phyloP scores from a whole-genome alignment of 2,797 vertebrate genomes.

The Sebastes kiyomatsui region DNA sequence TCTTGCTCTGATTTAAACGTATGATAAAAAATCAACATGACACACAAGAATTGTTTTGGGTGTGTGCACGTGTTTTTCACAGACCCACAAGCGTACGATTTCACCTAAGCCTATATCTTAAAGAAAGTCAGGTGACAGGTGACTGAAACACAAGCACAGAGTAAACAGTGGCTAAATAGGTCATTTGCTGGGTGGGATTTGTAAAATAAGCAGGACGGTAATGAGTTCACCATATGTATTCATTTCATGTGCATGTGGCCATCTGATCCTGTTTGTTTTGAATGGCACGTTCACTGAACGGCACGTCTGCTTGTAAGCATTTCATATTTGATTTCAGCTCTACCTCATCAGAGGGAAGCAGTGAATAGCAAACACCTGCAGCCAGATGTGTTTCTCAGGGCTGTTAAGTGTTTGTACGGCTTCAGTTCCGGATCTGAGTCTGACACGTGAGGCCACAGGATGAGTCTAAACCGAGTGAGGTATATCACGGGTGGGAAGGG shows the following conservation, averaged over 20 bases:
- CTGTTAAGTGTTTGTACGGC: neutral
- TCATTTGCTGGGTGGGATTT: conserved; percentile 65
- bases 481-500: neutral
- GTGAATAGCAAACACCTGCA: conserved; percentile 40
- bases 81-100: neutral
- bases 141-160: conserved; percentile 28
- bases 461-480: neutral
- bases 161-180: conserved; percentile 51
- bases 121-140: conserved; percentile 35
- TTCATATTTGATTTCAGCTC: conserved; percentile 74
- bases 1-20: neutral
- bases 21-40: neutral
- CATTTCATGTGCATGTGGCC: conserved; percentile 48
- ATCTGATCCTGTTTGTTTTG: conserved; percentile 67
- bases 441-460: conserved; percentile 46
- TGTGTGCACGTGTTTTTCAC: neutral
- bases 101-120: conserved; percentile 8
- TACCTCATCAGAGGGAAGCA: conserved; percentile 45
- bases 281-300: conserved; percentile 43
- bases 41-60: neutral
- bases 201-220: conserved; percentile 64
- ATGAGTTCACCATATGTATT: conserved; percentile 56
- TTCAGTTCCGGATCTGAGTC: conserved; percentile 7
- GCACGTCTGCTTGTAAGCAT: conserved; percentile 23
- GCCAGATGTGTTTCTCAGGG: conserved; percentile 23